Evolutionary conservation across 2,113 vertebrate species (phyloP).

Genomic region (Globicephala melas): DNA sequence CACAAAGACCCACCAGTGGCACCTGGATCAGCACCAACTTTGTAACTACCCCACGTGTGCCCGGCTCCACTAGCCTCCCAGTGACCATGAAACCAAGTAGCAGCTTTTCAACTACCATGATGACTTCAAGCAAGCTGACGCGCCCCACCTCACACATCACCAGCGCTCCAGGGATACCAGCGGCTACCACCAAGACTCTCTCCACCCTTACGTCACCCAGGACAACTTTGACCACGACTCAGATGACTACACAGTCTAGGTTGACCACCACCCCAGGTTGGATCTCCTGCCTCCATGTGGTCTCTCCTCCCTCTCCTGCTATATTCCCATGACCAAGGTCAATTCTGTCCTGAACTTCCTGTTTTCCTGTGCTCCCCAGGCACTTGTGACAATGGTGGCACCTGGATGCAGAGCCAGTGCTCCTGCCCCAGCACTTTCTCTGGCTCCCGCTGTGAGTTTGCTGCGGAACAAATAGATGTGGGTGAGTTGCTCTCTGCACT

Average conservation of each 20-base stretch:
- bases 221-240: background rate
- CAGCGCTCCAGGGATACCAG: background rate
- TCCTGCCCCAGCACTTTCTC: slow-evolving; percentile 22
- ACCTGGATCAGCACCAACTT: background rate
- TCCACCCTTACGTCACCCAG: background rate
- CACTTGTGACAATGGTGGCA: slow-evolving; percentile 54
- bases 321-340: background rate
- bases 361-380: background rate
- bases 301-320: background rate
- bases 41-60: background rate
- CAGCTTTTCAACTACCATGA: background rate
- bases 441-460: slow-evolving; percentile 13
- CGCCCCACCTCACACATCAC: background rate
- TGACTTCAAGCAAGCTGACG: background rate
- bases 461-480: background rate
- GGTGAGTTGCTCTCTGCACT: background rate
- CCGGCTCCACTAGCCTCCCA: background rate
- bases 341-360: background rate
- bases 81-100: background rate
- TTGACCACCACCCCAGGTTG: slow-evolving; percentile 28
- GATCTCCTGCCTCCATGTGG: background rate
- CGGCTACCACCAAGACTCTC: background rate
- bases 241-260: background rate
- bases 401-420: background rate
- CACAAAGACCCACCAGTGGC: background rate